Evolutionary conservation across 2,888 invertebrate genomes (phyloP).

Genomic region (Creontiades dilutus): DNA sequence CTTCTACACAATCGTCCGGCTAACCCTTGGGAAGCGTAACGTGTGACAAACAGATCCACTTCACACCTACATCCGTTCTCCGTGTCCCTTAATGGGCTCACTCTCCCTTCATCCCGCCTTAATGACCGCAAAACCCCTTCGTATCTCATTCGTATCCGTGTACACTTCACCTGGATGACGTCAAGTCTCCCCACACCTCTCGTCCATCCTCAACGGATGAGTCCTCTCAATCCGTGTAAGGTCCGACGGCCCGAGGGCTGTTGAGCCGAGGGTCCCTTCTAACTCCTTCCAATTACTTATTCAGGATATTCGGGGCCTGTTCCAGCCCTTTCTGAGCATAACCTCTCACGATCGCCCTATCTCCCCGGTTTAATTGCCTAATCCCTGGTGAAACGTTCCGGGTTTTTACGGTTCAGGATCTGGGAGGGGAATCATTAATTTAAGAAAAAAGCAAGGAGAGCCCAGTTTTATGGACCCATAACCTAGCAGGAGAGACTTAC

Average conservation of each 20-base stretch:
- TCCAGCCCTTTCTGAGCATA: not conserved
- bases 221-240: slow-evolving; percentile 11
- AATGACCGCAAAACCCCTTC: not conserved
- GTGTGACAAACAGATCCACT: not conserved
- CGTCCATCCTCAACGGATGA: not conserved
- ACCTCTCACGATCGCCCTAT: not conserved
- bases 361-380: slow-evolving; percentile 16
- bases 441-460: not conserved
- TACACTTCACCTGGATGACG: slow-evolving; percentile 24
- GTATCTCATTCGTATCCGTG: not conserved
- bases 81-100: slow-evolving; percentile 2
- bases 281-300: slow-evolving; percentile 26
- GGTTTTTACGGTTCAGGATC: not conserved
- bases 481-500: not conserved
- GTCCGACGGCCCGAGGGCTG: slow-evolving; percentile 19
- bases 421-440: not conserved
- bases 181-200: not conserved
- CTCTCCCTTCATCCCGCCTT: not conserved
- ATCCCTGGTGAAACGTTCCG: not conserved
- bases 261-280: not conserved
- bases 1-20: not conserved
- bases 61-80: slow-evolving; percentile 13
- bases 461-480: not conserved
- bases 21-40: not conserved
- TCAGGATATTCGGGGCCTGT: not conserved